phyloP scores from a whole-genome alignment of 1,140 invertebrate genomes.

The Chymomyza costata region DNA sequence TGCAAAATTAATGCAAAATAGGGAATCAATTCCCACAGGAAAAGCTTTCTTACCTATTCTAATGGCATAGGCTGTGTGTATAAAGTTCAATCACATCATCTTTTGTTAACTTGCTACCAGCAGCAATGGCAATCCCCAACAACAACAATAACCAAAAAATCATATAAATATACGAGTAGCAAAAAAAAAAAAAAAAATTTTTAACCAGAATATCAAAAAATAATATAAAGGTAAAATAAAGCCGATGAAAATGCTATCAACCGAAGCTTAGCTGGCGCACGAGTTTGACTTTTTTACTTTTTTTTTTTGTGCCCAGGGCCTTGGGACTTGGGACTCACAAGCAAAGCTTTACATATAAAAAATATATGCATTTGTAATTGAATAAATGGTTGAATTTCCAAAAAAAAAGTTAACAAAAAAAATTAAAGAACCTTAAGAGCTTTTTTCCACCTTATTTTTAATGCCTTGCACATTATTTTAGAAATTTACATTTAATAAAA shows the following conservation, averaged over 20 bases:
- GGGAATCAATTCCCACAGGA: no score
- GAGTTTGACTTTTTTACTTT: no score
- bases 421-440: background rate
- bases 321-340: no score
- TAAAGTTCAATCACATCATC: slow-evolving; percentile 64
- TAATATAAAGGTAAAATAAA: slow-evolving; percentile 27
- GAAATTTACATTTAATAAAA: background rate
- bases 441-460: background rate
- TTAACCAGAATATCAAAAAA: no score
- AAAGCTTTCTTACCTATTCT: no score
- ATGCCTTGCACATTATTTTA: background rate
- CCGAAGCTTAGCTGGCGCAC: slow-evolving; percentile 4
- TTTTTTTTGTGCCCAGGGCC: no score
- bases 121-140: background rate
- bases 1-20: no score
- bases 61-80: no score
- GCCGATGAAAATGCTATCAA: slow-evolving; percentile 13
- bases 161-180: slow-evolving; percentile 34
- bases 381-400: background rate
- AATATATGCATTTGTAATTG: background rate
- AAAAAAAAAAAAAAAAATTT: no score
- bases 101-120: slow-evolving; percentile 49
- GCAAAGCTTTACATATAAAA: no score
- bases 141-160: slow-evolving; percentile 19
- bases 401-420: background rate